phyloP scores from a whole-genome alignment of 1,140 invertebrate genomes.

The Drosophila pachea region DNA sequence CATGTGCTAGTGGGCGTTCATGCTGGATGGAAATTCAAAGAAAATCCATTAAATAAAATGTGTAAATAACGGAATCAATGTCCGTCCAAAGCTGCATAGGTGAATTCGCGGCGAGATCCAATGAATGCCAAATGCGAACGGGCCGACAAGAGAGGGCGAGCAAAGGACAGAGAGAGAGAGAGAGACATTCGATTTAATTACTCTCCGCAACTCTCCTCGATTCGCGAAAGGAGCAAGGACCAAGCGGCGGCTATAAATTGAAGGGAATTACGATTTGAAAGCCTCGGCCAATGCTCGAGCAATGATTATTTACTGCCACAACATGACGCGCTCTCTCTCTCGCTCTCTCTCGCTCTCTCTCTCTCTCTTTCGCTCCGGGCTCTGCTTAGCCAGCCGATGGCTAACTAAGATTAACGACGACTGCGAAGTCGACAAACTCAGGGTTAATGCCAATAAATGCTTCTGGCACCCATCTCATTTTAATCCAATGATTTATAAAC shows the following conservation, averaged over 20 bases:
- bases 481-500: slow-evolving; percentile 67
- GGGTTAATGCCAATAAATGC: slow-evolving; percentile 67
- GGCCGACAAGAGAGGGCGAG: too few species aligned
- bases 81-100: slow-evolving; percentile 1
- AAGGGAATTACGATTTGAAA: slow-evolving; percentile 37
- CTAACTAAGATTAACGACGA: slow-evolving; percentile 68
- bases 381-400: slow-evolving; percentile 30
- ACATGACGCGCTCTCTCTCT: too few species aligned
- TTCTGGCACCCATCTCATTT: slow-evolving; percentile 35
- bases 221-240: background rate
- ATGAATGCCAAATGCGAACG: background rate
- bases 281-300: background rate
- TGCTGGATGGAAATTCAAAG: slow-evolving; percentile 35
- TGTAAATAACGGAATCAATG: slow-evolving; percentile 36
- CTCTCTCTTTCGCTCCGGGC: background rate
- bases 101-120: background rate
- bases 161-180: too few species aligned
- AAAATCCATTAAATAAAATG: slow-evolving; percentile 31
- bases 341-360: too few species aligned
- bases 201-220: too few species aligned
- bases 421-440: slow-evolving; percentile 36
- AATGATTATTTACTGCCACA: too few species aligned
- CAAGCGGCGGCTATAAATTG: slow-evolving; percentile 19
- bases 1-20: background rate
- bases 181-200: too few species aligned